These are phyloP conservation scores for Lordiphosa mommai DNA, from an alignment of 1,140 invertebrate genomes.

Conservation along the genomic window DNA sequence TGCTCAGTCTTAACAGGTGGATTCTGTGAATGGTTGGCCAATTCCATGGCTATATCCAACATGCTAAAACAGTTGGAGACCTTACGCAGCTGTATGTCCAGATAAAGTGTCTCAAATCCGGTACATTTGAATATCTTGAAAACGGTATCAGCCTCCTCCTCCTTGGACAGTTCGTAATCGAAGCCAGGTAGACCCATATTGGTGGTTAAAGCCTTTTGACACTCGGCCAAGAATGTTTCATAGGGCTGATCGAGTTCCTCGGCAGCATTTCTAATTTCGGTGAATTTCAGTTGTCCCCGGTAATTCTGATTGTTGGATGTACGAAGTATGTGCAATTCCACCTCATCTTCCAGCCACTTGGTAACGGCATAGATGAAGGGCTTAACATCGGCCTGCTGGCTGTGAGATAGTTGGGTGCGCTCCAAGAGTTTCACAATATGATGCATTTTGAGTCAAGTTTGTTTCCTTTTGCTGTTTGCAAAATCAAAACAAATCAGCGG, in stretches of 20 bases:
- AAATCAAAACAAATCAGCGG: too few relatives aligned
- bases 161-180: conserved; percentile 37
- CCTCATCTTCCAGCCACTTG: conserved; percentile 44
- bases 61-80: conserved; percentile 36
- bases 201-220: conserved; percentile 44
- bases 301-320: conserved; percentile 31
- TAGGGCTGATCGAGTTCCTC: conserved; percentile 36
- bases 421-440: conserved; percentile 46
- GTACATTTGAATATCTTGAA: conserved; percentile 56
- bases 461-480: too few relatives aligned
- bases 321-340: conserved; percentile 36
- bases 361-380: conserved; percentile 49
- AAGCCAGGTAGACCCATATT: conserved; percentile 46
- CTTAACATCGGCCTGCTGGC: conserved; percentile 46
- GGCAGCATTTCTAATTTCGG: conserved; percentile 33
- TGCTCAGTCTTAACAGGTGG: neutral
- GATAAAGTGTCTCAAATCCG: conserved; percentile 51
- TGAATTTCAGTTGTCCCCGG: conserved; percentile 28
- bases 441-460: neutral
- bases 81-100: conserved; percentile 34
- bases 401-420: conserved; percentile 37
- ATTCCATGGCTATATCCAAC: conserved; percentile 48
- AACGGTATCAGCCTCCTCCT: conserved; percentile 5
- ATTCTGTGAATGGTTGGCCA: neutral
- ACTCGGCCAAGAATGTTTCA: conserved; percentile 33